Base-by-base conservation (phyloP, 2,113 vertebrate genomes). In the Perca flavescens region DNA sequence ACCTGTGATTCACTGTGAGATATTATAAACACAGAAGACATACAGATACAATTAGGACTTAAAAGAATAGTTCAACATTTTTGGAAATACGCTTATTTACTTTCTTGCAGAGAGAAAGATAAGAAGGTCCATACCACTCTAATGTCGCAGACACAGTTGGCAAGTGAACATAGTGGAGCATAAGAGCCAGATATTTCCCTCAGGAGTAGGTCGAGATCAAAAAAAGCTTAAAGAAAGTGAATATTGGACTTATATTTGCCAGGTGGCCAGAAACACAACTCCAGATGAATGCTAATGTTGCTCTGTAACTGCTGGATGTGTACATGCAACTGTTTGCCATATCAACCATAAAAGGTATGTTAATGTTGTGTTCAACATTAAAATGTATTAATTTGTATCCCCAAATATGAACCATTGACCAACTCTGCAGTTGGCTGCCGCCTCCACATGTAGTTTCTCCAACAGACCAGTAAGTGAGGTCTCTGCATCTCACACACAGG, bases 401-500 rank as follows among this genome's bases (percentile, higher is more conserved):
- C 13, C 5, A 19, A 4, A 6, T 9, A 56, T 54, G 34, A 68
- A 57, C 11, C n/a, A 22, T 36, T 67, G 52, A 3, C 16, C 71
- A 40, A 63, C 15, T 50, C 16, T 21, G 31, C 43, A 11, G 25
- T 36, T 49, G 22, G 65, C 25, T 58, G 50, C 56, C 49, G 7
- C 4, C 36, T 76, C 56, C 46, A 46, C 63, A 34, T 56, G 62
- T 46, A 34, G 25, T 53, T 57, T 54, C n/a, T 68, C 16, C 1
- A 52, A 17, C 50, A 73, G 52, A 73, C 5, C 34, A 53, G 19
- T 43, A 16, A 68, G 50, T 40, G 12, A 50, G 49, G 5, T 50
- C 58, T n/a, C 60, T 82, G 19, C 56, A 31, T 56, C 25, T 61
- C 34, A 34, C 57, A 62, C 31, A 67, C 47, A 74, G 75, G 47